Evolutionary conservation across 2,888 invertebrate species (phyloP), one percentile per base, ranked within the genome.

Genomic region (Calameuta pallipes): DNA sequence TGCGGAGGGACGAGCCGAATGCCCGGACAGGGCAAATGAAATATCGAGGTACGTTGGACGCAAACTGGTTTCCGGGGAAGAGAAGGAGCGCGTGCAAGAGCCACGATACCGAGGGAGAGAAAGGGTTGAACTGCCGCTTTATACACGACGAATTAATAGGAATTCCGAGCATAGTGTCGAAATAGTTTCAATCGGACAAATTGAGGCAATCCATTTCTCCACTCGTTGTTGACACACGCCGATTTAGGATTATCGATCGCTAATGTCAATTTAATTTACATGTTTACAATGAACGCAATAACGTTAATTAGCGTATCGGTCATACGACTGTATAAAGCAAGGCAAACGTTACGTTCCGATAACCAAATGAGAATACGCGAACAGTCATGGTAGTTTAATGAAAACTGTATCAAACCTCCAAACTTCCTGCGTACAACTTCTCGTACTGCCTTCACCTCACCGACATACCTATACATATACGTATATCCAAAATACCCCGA

Each of bases 171-270:
- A 87, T 87, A 85, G 88, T 87, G 87, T 85, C 85, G 84, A 84
- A 87, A 88, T 88, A 88, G 88, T 89, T 89, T 87, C 86, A 85
- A 87, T 85, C 86, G 85, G 85, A 87, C 88, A 88, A 89, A 89
- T 88, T 87, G 89, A 87, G 84, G 87, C 86, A 85, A 89, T 89
- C 83, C 85, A 87, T 89, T 89, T 87, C 82, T 87, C 82, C 85
- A 80, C 81, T 84, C 78, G 79, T 83, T 83, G 82, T 82, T 81
- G 82, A 85, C 79, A 69, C 75, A 75, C 73, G 74, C 80, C 82
- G 81, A 85, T 84, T 83, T 80, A 75, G 76, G 78, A 78, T 76
- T 78, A 74, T 77, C 79, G 71, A 76, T 80, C 74, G 77, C 78
- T 85, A 85, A 87, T 87, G 83, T 84, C 81, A 75, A 82, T 84